Conservation (phyloP, 2,113 vertebrate genomes). For the Chaetodon trifascialis region DNA sequence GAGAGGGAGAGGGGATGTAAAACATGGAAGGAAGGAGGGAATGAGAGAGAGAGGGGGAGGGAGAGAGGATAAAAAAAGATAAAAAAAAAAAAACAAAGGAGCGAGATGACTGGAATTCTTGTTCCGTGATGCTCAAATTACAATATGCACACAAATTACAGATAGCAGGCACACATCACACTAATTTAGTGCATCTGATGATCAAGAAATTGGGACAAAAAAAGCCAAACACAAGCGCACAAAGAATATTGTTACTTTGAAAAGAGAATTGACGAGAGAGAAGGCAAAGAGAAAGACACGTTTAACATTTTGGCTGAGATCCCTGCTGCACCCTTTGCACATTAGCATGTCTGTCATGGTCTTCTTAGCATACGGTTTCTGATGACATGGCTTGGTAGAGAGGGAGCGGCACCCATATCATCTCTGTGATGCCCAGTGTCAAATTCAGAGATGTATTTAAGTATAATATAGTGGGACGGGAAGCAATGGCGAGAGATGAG, state of each 20-base stretch:
- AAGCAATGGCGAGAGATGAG: constrained; percentile 39
- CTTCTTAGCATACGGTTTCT: constrained; percentile 49
- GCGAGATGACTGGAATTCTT: constrained; percentile 21
- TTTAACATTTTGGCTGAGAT: background rate
- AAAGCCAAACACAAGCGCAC: constrained; percentile 24
- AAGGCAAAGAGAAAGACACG: background rate
- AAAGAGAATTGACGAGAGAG: constrained; percentile 1
- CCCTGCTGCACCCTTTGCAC: constrained; percentile 3
- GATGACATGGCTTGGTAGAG: constrained; percentile 27
- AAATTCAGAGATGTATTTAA: constrained; percentile 68
- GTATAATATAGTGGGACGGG: constrained; percentile 57
- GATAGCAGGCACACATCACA: constrained; percentile 34
- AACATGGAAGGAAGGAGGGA: constrained; percentile 14
- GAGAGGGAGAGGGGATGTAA: constrained; percentile 41
- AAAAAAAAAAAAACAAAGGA: constrained; percentile 37
- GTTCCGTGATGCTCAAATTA: constrained; percentile 45
- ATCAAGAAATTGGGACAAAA: constrained; percentile 25
- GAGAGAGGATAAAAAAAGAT: background rate
- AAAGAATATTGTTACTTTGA: constrained; percentile 4
- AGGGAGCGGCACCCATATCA: constrained; percentile 40
- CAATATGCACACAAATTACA: constrained; percentile 46
- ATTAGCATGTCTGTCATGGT: constrained; percentile 45
- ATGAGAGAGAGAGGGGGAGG: constrained; percentile 1
- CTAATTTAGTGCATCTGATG: constrained; percentile 58
- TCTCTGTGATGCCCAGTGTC: constrained; percentile 54